These are phyloP conservation scores for Argynnis bischoffii DNA, from an alignment of 2,888 invertebrate species.

Conservation along the genomic window DNA sequence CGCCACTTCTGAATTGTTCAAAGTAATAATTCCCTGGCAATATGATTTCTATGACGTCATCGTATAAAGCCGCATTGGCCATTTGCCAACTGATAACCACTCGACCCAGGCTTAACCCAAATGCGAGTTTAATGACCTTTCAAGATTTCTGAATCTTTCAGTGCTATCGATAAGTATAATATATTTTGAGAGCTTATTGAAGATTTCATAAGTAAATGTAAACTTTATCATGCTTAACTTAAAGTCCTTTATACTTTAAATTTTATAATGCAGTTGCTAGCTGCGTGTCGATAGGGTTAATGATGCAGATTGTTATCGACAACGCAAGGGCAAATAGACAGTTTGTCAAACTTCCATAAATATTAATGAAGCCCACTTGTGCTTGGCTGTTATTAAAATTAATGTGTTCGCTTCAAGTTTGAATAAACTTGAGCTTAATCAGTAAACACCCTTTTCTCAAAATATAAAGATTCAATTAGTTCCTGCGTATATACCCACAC, in stretches of 20 bases:
- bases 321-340: conserved; percentile 36
- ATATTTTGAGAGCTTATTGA: conserved; percentile 38
- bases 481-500: too few relatives aligned
- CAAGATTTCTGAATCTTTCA: conserved; percentile 58
- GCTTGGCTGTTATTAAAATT: conserved; percentile 70
- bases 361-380: conserved; percentile 66
- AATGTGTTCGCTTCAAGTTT: conserved; percentile 63
- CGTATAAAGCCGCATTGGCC: conserved; percentile 68
- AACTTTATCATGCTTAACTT: not conserved
- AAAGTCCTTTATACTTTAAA: conserved; percentile 14
- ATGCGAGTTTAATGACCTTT: conserved; percentile 71
- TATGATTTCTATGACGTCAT: conserved; percentile 57
- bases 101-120: conserved; percentile 66
- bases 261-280: conserved; percentile 21
- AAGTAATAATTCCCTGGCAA: conserved; percentile 33
- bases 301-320: conserved; percentile 33
- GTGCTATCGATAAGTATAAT: conserved; percentile 46
- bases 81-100: conserved; percentile 72
- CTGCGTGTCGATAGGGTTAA: conserved; percentile 27
- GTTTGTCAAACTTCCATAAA: conserved; percentile 59
- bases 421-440: conserved; percentile 43
- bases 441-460: conserved; percentile 40
- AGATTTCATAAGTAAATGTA: conserved; percentile 11
- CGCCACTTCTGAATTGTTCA: conserved; percentile 32
- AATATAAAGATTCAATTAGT: not conserved